These are phyloP conservation scores for Amblyteles armatorius DNA, from an alignment of 2,888 invertebrate genomes.

Conservation along the genomic window DNA sequence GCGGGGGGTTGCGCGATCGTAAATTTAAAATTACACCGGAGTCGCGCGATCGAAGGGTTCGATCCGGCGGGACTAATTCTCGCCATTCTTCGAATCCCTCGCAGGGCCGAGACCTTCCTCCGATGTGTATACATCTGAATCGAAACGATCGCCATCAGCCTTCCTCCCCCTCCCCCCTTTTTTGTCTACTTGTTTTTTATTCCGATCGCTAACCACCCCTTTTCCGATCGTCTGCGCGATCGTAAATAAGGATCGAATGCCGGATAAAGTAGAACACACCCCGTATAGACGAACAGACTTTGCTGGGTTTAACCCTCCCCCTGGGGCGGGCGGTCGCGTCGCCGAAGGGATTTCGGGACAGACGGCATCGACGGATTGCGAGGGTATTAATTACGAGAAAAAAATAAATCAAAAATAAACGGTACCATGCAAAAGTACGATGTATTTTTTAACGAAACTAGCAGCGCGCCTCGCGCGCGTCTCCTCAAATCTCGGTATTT, in stretches of 20 bases:
- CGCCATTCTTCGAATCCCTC: slow-evolving; percentile 76
- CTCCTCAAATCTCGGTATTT: no score
- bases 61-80: slow-evolving; percentile 79
- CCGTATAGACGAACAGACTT: slow-evolving; percentile 46
- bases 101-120: slow-evolving; percentile 47
- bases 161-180: slow-evolving; percentile 42
- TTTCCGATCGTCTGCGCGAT: slow-evolving; percentile 53
- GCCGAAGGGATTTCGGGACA: slow-evolving; percentile 56
- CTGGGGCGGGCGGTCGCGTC: slow-evolving; percentile 58
- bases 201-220: slow-evolving; percentile 60
- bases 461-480: no score
- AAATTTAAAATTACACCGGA: slow-evolving; percentile 78
- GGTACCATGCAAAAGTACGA: background rate
- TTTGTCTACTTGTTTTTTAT: slow-evolving; percentile 46
- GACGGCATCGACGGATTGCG: slow-evolving; percentile 55
- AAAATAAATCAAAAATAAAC: slow-evolving; percentile 2
- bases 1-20: slow-evolving; percentile 69
- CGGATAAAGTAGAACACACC: slow-evolving; percentile 71
- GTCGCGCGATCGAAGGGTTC: slow-evolving; percentile 74
- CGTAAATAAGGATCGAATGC: slow-evolving; percentile 73
- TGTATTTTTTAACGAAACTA: background rate
- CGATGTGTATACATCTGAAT: slow-evolving; percentile 33
- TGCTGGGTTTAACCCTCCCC: slow-evolving; percentile 37
- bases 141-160: slow-evolving; percentile 39
- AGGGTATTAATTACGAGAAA: slow-evolving; percentile 52